A percentile compares a stretch with the other conserved stretches of the same genome.
These are phyloP conservation scores for Megathymus violae DNA, from an alignment of 1,140 invertebrate species.

Conservation along the genomic window DNA sequence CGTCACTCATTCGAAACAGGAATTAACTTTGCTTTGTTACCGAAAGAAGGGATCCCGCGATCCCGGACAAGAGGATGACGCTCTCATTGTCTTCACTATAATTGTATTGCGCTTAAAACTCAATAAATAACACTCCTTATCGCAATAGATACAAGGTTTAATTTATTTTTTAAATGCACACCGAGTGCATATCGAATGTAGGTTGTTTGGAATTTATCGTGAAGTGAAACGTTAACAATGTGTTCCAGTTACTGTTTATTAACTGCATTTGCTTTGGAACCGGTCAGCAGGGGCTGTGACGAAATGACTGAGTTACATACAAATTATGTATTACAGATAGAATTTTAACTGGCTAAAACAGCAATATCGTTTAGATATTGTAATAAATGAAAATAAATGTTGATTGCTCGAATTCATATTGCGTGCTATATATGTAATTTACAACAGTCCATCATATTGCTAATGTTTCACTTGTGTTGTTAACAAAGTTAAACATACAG, in stretches of 20 bases:
- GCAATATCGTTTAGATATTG: too few species aligned
- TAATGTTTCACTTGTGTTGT: too few species aligned
- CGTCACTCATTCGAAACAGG: slow-evolving; percentile 22
- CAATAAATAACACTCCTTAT: slow-evolving; percentile 3
- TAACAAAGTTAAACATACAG: too few species aligned
- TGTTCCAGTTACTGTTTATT: slow-evolving; percentile 24
- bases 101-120: slow-evolving; percentile 29
- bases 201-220: slow-evolving; percentile 10
- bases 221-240: slow-evolving; percentile 30
- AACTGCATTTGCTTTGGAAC: slow-evolving; percentile 15
- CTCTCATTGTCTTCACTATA: slow-evolving; percentile 25
- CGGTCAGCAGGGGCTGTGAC: slow-evolving; percentile 7
- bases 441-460: too few species aligned
- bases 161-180: not conserved
- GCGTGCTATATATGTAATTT: too few species aligned
- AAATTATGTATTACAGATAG: too few species aligned
- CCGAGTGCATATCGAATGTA: not conserved
- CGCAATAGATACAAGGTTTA: slow-evolving; percentile 1
- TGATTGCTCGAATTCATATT: too few species aligned
- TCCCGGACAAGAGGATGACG: slow-evolving; percentile 14
- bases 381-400: too few species aligned
- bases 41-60: slow-evolving; percentile 19
- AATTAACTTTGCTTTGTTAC: slow-evolving; percentile 33
- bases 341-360: too few species aligned
- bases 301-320: slow-evolving; percentile 15